These are phyloP conservation scores for Metridium senile DNA, from an alignment of 92 coral and sea anemone species.

Conservation along the genomic window DNA sequence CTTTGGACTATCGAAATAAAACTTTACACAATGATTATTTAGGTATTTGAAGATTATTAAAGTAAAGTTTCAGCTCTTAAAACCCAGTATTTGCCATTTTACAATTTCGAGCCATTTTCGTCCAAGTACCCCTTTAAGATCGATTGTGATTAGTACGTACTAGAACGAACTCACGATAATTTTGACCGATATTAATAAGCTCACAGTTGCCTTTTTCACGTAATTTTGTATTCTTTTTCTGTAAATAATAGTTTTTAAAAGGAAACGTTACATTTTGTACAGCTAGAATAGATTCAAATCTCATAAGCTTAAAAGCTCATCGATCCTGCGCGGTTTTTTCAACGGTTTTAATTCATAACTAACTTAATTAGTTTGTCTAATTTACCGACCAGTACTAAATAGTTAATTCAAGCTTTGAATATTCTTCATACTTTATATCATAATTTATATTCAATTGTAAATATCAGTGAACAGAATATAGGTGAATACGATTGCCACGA, in stretches of 20 bases:
- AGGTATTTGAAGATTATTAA: too few species aligned
- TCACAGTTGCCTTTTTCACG: too few species aligned
- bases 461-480: background rate
- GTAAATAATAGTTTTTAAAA: conserved; percentile 1
- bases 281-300: background rate
- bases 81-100: too few species aligned
- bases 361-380: background rate
- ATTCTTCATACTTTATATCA: background rate
- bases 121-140: too few species aligned
- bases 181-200: background rate
- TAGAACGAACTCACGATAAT: background rate
- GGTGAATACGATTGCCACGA: background rate
- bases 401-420: background rate
- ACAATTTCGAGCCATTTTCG: too few species aligned
- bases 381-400: background rate
- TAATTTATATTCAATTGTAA: background rate
- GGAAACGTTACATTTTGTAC: background rate
- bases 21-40: too few species aligned
- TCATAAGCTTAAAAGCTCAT: background rate
- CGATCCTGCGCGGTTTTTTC: background rate
- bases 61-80: too few species aligned
- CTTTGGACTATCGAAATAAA: too few species aligned
- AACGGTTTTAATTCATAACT: background rate
- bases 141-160: background rate
- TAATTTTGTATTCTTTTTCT: background rate